Evolutionary conservation across 2,113 vertebrate species (phyloP).

Genomic region (Circaetus cinerascens): DNA sequence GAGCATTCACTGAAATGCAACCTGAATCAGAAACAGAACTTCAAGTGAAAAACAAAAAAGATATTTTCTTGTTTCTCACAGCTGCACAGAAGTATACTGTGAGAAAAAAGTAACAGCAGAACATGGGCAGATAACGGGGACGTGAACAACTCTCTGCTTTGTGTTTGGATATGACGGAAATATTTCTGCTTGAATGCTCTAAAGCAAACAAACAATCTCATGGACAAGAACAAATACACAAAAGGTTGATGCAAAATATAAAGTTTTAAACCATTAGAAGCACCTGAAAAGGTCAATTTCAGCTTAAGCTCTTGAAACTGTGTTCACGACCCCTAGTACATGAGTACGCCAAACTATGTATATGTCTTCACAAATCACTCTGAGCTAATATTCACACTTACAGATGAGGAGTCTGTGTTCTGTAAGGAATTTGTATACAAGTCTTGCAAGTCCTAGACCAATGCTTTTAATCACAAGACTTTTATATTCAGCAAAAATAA

Average conservation of each 20-base stretch:
- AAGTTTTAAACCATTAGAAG: background rate
- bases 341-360: fast-evolving
- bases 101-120: background rate
- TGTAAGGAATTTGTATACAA: background rate
- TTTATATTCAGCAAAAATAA: background rate
- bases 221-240: background rate
- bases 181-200: background rate
- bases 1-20: background rate
- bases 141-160: background rate
- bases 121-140: background rate
- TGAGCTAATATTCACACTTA: background rate
- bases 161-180: background rate
- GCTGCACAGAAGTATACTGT: background rate
- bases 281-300: background rate
- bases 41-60: background rate
- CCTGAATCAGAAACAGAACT: background rate
- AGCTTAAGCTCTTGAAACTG: background rate
- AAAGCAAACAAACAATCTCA: background rate
- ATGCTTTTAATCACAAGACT: background rate
- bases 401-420: background rate
- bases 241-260: background rate
- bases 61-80: background rate
- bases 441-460: background rate
- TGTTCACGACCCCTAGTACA: background rate
- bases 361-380: background rate